phyloP scores from a whole-genome alignment of 2,113 vertebrate genomes.

The Tachysurus fulvidraco region DNA sequence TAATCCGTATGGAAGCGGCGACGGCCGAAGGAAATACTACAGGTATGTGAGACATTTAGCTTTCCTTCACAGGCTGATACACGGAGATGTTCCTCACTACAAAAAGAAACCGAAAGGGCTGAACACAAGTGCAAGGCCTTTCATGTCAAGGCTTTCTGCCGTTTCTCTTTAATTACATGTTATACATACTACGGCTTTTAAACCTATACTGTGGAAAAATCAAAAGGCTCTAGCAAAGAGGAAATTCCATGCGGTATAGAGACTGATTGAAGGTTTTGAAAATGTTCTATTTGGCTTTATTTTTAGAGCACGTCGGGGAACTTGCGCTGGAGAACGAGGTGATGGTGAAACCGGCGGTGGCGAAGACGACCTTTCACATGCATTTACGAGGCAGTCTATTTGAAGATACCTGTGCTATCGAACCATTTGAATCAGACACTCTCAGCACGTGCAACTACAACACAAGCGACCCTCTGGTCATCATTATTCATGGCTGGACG shows the following conservation, averaged over 20 bases:
- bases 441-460: constrained; percentile 79
- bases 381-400: constrained; percentile 52
- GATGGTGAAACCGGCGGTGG: background rate
- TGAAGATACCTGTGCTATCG: constrained; percentile 67
- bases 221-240: background rate
- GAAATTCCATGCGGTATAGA: background rate
- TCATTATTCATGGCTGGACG: constrained; percentile 86
- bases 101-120: constrained; percentile 28
- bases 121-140: background rate
- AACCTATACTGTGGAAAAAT: constrained; percentile 17
- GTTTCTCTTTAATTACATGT: constrained; percentile 32
- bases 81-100: background rate
- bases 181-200: constrained; percentile 5
- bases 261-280: background rate
- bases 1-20: constrained; percentile 25
- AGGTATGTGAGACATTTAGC: constrained; percentile 39
- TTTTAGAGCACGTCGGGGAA: background rate
- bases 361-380: constrained; percentile 72
- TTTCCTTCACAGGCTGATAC: background rate
- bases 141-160: background rate
- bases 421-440: constrained; percentile 57
- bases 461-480: constrained; percentile 73
- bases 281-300: constrained; percentile 9
- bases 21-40: constrained; percentile 23
- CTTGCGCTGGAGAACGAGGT: background rate